These are phyloP conservation scores for Odontophorus gujanensis DNA, from an alignment of 2,113 vertebrate genomes.

Conservation along the genomic window DNA sequence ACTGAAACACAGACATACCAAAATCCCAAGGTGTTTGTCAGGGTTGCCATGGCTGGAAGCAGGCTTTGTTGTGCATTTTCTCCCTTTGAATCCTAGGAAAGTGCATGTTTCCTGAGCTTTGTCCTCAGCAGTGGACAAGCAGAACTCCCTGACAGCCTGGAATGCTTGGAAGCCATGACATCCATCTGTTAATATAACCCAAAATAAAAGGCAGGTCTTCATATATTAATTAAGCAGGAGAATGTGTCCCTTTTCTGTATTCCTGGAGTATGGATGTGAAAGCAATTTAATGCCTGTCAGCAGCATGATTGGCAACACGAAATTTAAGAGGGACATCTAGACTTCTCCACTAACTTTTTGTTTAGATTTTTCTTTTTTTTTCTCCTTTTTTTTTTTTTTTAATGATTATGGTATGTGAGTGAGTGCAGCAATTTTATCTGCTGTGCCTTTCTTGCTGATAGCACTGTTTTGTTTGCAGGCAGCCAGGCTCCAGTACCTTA, in stretches of 20 bases:
- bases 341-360: background rate
- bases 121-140: background rate
- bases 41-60: background rate
- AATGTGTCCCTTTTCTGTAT: background rate
- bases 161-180: background rate
- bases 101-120: accelerated
- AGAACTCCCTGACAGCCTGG: background rate
- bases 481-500: background rate
- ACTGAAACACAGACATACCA: background rate
- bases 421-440: background rate
- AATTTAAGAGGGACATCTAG: background rate
- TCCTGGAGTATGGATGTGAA: background rate
- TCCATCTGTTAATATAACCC: background rate
- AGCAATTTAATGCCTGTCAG: background rate
- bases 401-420: background rate
- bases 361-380: background rate
- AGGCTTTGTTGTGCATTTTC: background rate
- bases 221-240: background rate
- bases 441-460: background rate
- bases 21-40: background rate
- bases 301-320: background rate
- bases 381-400: background rate
- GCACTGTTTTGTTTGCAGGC: background rate
- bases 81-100: background rate
- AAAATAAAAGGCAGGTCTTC: background rate